Evolutionary conservation across 2,113 vertebrate species (phyloP).

Genomic region (Condylura cristata): DNA sequence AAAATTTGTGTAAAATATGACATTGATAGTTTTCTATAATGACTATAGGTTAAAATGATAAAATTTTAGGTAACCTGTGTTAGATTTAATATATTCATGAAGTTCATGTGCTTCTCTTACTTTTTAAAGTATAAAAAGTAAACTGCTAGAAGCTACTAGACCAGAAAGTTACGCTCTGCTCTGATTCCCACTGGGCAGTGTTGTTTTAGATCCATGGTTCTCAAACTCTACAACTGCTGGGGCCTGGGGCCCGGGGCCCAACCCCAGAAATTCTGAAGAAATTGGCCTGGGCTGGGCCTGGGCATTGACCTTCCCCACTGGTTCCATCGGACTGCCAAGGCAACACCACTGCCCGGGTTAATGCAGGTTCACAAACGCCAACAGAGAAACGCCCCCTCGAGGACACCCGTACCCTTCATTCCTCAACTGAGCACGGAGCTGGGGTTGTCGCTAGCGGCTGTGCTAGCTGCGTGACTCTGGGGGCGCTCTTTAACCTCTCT

Average conservation of each 20-base stretch:
- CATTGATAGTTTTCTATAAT: neutral
- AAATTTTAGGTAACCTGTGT: neutral
- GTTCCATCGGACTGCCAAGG: neutral
- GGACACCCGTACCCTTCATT: neutral
- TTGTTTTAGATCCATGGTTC: neutral
- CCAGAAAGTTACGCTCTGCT: neutral
- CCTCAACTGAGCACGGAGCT: neutral
- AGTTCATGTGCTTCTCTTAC: neutral
- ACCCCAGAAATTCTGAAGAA: neutral
- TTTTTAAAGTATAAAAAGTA: neutral
- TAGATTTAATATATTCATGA: neutral
- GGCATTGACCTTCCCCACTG: neutral
- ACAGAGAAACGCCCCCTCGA: neutral
- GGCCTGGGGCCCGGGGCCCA: neutral
- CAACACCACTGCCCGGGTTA: neutral
- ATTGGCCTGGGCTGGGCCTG: neutral
- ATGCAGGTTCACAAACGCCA: neutral
- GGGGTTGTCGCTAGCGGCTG: neutral
- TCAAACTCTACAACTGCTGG: neutral
- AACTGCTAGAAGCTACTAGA: neutral
- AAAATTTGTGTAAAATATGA: neutral
- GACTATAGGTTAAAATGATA: slow-evolving; percentile 8
- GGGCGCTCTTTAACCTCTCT: neutral
- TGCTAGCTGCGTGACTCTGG: neutral
- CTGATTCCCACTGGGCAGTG: neutral